Conservation (phyloP, 2,797 vertebrate species). For the Varecia variegata region DNA sequence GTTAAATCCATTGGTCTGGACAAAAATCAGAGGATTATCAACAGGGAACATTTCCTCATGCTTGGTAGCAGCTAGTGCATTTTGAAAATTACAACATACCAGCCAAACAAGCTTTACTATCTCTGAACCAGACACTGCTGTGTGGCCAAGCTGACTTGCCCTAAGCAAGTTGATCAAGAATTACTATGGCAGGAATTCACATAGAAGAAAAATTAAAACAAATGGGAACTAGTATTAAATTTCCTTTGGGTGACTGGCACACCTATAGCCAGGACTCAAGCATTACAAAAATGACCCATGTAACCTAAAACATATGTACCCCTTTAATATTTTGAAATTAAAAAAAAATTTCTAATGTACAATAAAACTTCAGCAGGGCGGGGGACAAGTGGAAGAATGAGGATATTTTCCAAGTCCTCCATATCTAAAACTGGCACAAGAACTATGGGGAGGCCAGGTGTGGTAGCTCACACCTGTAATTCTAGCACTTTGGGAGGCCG, state of each 20-base stretch:
- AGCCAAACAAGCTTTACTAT: slow-evolving; percentile 72
- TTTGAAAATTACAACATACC: slow-evolving; percentile 73
- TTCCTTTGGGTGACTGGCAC: no score
- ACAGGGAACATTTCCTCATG: slow-evolving; percentile 50
- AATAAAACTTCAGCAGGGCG: neutral
- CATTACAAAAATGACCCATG: no score
- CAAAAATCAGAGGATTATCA: slow-evolving; percentile 50
- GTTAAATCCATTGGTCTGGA: slow-evolving; percentile 17
- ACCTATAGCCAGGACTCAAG: no score
- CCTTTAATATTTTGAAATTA: no score
- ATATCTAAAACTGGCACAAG: neutral
- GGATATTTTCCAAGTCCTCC: neutral
- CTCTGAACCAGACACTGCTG: neutral
- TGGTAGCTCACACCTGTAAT: neutral
- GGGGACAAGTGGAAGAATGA: neutral
- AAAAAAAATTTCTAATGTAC: neutral
- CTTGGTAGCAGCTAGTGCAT: slow-evolving; percentile 25
- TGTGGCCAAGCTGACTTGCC: slow-evolving; percentile 21
- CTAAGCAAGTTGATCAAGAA: slow-evolving; percentile 45
- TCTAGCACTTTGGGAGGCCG: neutral
- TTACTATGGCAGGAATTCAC: neutral
- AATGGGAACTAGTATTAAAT: neutral
- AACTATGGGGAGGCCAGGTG: neutral
- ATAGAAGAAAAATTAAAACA: neutral
- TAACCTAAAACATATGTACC: no score